Evolutionary conservation across 2,113 vertebrate genomes (phyloP).

Genomic region (Lophius piscatorius): DNA sequence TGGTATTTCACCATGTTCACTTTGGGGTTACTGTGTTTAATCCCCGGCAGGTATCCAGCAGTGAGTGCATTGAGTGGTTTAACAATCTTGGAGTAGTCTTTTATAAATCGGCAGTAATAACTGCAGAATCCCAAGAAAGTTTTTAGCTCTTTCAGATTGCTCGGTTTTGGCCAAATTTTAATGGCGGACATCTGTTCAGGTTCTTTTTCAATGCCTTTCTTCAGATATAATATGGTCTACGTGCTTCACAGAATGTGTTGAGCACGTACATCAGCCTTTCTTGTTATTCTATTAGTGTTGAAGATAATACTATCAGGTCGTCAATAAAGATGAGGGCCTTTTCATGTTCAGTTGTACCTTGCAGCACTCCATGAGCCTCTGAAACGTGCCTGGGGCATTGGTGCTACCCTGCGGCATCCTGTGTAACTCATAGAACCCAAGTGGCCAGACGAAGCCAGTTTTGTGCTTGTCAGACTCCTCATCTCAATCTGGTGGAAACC

Average conservation of each 20-base stretch:
- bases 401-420: not conserved
- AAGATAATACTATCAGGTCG: not conserved
- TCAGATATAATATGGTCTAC: not conserved
- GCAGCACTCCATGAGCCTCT: not conserved
- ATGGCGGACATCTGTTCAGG: not conserved
- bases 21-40: not conserved
- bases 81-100: not conserved
- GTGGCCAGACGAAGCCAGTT: not conserved
- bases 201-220: not conserved
- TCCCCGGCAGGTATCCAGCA: not conserved
- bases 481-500: not conserved
- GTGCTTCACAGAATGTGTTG: not conserved
- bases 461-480: not conserved
- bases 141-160: not conserved
- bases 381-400: not conserved
- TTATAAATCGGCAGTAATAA: not conserved
- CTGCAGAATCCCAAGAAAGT: not conserved
- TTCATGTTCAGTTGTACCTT: not conserved
- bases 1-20: not conserved
- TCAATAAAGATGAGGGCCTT: not conserved
- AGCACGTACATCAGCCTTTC: not conserved
- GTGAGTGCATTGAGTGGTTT: slow-evolving; percentile 1
- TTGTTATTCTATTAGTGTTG: not conserved
- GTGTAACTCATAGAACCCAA: not conserved
- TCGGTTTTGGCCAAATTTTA: not conserved